These are phyloP conservation scores for human (Homo sapiens) DNA, from an alignment of 2,113 vertebrate genomes.

Conservation along the genomic window DNA sequence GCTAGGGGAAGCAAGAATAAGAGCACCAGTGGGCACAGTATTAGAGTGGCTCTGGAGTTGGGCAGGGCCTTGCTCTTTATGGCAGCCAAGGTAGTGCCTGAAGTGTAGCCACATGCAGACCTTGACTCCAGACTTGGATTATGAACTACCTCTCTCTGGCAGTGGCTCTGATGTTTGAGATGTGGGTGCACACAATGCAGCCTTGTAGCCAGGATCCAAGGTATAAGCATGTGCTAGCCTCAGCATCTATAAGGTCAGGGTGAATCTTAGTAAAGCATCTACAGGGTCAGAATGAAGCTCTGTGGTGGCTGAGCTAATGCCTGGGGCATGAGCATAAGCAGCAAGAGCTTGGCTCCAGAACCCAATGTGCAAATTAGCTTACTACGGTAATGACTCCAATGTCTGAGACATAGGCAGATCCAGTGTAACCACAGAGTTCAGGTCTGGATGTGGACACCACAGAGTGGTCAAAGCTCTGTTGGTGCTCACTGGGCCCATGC, in stretches of 20 bases:
- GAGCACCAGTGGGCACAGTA: not conserved
- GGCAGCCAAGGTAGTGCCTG: not conserved
- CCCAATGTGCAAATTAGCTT: not conserved
- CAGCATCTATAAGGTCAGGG: not conserved
- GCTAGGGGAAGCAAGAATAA: not conserved
- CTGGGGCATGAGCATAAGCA: not conserved
- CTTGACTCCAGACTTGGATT: not conserved
- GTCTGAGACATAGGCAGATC: not conserved
- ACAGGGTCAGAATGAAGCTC: not conserved
- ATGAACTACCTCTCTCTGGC: not conserved
- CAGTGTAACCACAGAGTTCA: not conserved
- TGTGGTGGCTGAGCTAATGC: not conserved
- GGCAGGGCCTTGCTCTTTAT: not conserved
- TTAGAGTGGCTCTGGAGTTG: not conserved
- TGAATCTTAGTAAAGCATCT: not conserved
- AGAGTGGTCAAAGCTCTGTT: not conserved
- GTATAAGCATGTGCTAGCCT: not conserved
- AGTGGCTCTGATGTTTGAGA: not conserved
- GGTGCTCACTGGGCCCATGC: not conserved
- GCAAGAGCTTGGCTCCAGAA: not conserved
- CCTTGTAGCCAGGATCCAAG: not conserved
- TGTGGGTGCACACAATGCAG: not conserved
- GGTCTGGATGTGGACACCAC: not conserved
- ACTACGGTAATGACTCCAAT: not conserved
- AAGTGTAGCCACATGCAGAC: not conserved